Conservation (phyloP, 2,797 vertebrate species). For the Molossus molossus region DNA sequence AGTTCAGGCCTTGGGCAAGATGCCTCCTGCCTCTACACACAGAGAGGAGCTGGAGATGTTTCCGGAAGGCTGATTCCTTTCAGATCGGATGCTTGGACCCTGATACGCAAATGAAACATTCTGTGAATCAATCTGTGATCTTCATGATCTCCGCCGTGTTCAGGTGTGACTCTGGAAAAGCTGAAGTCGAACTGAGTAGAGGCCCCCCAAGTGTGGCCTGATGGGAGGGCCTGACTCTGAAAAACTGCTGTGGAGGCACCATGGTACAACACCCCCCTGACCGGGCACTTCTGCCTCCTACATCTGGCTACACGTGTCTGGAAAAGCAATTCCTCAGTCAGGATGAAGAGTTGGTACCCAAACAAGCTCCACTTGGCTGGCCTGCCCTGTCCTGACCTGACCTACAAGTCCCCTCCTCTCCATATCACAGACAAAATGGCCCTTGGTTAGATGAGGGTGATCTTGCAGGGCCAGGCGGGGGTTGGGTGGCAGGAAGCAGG, state of each 20-base stretch:
- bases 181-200: background rate
- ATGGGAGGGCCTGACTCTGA: background rate
- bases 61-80: background rate
- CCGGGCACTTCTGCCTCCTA: fast-evolving
- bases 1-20: background rate
- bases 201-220: background rate
- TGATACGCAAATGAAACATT: background rate
- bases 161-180: background rate
- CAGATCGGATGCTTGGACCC: background rate
- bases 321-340: background rate
- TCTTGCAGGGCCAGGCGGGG: too few species aligned
- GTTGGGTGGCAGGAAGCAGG: fast-evolving
- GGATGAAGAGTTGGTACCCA: background rate
- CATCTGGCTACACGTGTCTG: background rate
- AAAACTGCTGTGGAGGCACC: background rate
- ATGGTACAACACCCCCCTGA: too few species aligned
- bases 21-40: background rate
- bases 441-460: fast-evolving
- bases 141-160: background rate
- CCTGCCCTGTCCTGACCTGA: background rate
- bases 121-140: background rate
- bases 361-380: background rate
- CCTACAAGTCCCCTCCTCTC: background rate
- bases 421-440: background rate
- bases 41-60: background rate